Evolutionary conservation across 2,888 invertebrate species (phyloP).

Genomic region (Lingula anatina): DNA sequence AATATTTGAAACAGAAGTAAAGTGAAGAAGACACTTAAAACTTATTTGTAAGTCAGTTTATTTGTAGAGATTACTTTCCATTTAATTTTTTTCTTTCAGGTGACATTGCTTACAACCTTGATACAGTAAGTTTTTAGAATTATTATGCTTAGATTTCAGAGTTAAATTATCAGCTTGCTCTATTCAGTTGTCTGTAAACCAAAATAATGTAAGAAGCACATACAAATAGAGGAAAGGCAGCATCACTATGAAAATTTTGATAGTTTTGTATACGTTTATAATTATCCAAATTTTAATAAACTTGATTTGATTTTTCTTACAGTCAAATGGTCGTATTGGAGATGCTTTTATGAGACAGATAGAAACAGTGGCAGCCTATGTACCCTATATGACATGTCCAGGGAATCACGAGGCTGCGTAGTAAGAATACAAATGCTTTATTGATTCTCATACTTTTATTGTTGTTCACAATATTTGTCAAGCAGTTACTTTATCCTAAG

Average conservation of each 20-base stretch:
- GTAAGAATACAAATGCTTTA: conserved; percentile 64
- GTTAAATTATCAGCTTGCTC: too few relatives aligned
- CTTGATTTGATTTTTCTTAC: conserved; percentile 8
- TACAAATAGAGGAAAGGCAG: too few relatives aligned
- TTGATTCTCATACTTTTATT: too few relatives aligned
- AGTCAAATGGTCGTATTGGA: conserved; percentile 73
- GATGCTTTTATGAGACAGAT: conserved; percentile 92
- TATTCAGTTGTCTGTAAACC: too few relatives aligned
- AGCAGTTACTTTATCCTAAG: too few relatives aligned
- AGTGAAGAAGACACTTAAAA: not conserved
- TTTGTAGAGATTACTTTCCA: not conserved
- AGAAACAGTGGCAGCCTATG: conserved; percentile 78
- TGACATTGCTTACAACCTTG: conserved; percentile 45
- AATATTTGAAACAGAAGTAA: too few relatives aligned
- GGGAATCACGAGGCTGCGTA: conserved; percentile 86
- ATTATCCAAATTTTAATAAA: too few relatives aligned
- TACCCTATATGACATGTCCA: conserved; percentile 81
- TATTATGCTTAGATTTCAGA: too few relatives aligned
- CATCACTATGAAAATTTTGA: too few relatives aligned
- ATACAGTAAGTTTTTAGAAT: conserved; percentile 30
- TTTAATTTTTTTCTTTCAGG: conserved; percentile 23
- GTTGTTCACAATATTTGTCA: too few relatives aligned
- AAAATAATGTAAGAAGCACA: too few relatives aligned
- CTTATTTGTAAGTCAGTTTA: not conserved
- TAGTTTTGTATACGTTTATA: too few relatives aligned